These are phyloP conservation scores for Wiebesia pumilae DNA, from an alignment of 1,140 invertebrate genomes.

Conservation along the genomic window DNA sequence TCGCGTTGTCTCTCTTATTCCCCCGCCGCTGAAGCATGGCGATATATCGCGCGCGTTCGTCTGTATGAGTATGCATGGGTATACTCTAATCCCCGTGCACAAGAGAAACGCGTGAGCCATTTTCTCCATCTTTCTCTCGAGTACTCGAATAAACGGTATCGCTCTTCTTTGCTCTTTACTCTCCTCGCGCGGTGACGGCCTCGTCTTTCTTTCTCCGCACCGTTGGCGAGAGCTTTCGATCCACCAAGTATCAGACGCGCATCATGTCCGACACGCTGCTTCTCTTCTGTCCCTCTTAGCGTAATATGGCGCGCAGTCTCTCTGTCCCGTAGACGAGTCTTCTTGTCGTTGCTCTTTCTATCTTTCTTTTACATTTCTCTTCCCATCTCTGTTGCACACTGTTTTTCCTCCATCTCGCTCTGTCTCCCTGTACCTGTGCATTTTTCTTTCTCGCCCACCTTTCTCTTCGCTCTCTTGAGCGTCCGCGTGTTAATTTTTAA, in stretches of 20 bases:
- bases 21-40: background rate
- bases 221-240: background rate
- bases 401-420: slow-evolving; percentile 43
- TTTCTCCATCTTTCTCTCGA: slow-evolving; percentile 28
- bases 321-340: background rate
- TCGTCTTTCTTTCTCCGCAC: background rate
- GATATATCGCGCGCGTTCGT: background rate
- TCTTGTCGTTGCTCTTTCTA: background rate
- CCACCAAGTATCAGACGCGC: background rate
- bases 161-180: background rate
- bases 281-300: background rate
- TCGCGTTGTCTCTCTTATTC: slow-evolving; percentile 39
- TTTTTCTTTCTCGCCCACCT: slow-evolving; percentile 11
- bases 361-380: background rate
- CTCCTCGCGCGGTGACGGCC: background rate
- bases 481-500: background rate
- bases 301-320: slow-evolving; percentile 10
- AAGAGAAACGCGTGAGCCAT: background rate
- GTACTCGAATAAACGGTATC: background rate
- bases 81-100: slow-evolving; percentile 10
- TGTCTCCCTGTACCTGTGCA: background rate
- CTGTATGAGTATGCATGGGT: background rate
- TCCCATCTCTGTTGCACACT: background rate
- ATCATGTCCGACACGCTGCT: slow-evolving; percentile 11
- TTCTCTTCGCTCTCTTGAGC: background rate